Evolutionary conservation across 1,140 invertebrate genomes (phyloP).

Genomic region (Nasonia vitripennis): DNA sequence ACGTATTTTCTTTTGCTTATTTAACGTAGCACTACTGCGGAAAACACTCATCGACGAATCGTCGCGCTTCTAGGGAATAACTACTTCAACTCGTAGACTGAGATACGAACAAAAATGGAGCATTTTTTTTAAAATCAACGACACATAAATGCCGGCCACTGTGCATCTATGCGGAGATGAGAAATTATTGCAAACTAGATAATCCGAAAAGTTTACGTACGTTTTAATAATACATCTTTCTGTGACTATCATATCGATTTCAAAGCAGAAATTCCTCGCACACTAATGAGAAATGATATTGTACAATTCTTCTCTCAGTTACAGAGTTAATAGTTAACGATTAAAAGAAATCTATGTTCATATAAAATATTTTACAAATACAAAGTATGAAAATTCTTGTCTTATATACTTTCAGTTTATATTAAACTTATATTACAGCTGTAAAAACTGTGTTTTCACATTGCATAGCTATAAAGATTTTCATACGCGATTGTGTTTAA

Average conservation of each 20-base stretch:
- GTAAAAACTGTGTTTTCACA: neutral
- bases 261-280: neutral
- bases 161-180: neutral
- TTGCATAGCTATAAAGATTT: neutral
- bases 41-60: slow-evolving; percentile 35
- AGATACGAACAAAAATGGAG: neutral
- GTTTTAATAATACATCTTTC: neutral
- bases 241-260: neutral
- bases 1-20: slow-evolving; percentile 9
- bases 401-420: slow-evolving; percentile 24
- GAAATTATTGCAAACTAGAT: slow-evolving; percentile 49
- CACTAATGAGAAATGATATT: neutral
- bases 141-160: neutral
- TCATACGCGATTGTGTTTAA: neutral
- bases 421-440: neutral
- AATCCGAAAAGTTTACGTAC: neutral
- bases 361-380: slow-evolving; percentile 23
- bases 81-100: neutral
- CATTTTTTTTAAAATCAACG: neutral
- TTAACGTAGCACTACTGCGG: slow-evolving; percentile 14
- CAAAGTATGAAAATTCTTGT: neutral
- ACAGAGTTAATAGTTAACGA: neutral
- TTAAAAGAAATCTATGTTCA: neutral
- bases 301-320: neutral
- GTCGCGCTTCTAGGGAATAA: slow-evolving; percentile 25